These are phyloP conservation scores for Helostoma temminkii DNA, from an alignment of 2,797 vertebrate species.

Conservation along the genomic window DNA sequence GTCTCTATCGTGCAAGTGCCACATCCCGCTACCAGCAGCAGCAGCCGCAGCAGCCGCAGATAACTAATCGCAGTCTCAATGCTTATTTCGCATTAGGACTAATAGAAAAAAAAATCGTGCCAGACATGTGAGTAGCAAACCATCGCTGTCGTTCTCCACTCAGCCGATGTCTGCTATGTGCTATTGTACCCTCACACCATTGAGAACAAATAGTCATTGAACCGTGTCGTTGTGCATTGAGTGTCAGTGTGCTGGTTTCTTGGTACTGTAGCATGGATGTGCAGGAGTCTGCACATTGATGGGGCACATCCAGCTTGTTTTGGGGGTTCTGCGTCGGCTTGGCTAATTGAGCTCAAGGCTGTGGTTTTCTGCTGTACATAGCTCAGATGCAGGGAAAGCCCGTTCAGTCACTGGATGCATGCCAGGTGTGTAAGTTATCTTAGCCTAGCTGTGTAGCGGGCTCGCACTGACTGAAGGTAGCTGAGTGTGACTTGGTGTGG, in stretches of 20 bases:
- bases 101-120: constrained; percentile 68
- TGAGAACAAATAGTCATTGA: constrained; percentile 47
- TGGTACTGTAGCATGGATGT: constrained; percentile 27
- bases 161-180: constrained; percentile 52
- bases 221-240: constrained; percentile 56
- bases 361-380: constrained; percentile 26
- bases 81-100: constrained; percentile 70
- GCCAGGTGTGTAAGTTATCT: constrained; percentile 38
- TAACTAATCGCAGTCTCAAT: constrained; percentile 68
- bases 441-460: constrained; percentile 53
- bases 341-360: constrained; percentile 43
- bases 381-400: constrained; percentile 26
- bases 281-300: constrained; percentile 27
- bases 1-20: constrained; percentile 63
- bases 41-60: constrained; percentile 55
- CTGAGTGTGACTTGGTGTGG: constrained; percentile 5
- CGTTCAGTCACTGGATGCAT: constrained; percentile 19
- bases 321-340: constrained; percentile 51
- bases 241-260: constrained; percentile 45
- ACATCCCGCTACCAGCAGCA: constrained; percentile 63
- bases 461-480: constrained; percentile 43
- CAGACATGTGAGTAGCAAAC: constrained; percentile 88
- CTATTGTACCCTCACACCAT: constrained; percentile 39
- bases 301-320: constrained; percentile 46
- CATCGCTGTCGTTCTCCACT: constrained; percentile 73